A percentile compares a stretch with the other conserved stretches of the same genome.
Conservation (phyloP, 2,888 invertebrate genomes). For the Drosophila fungiperda region DNA sequence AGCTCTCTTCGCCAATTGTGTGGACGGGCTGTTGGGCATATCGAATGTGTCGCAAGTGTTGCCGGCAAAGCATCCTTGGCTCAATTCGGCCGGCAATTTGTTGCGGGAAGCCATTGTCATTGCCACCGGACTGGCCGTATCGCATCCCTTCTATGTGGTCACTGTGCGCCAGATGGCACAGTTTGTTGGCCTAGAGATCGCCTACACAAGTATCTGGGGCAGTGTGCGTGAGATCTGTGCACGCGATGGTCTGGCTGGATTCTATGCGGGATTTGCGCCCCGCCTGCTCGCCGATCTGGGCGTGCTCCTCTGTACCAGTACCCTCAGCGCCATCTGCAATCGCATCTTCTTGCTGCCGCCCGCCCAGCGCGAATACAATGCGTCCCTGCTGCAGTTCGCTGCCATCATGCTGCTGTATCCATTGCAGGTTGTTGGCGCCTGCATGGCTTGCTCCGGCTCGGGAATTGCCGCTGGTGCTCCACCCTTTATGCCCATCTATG, state of each 20-base stretch:
- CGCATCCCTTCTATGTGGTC: constrained; percentile 65
- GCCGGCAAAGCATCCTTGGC: neutral
- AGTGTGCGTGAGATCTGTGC: constrained; percentile 20
- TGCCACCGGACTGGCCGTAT: constrained; percentile 35
- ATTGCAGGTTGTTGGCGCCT: constrained; percentile 52
- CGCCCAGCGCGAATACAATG: constrained; percentile 24
- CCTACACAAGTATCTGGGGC: constrained; percentile 29
- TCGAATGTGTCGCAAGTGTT: neutral
- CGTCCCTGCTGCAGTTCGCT: constrained; percentile 46
- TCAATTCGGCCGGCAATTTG: constrained; percentile 32
- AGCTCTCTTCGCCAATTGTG: constrained; percentile 11
- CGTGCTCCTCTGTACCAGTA: constrained; percentile 44
- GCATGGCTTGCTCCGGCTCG: constrained; percentile 63
- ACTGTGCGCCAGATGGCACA: constrained; percentile 65
- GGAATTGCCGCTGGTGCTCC: constrained; percentile 55
- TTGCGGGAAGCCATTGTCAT: constrained; percentile 32
- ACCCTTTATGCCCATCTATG: constrained; percentile 64
- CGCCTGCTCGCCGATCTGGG: constrained; percentile 49
- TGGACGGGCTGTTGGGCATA: constrained; percentile 34
- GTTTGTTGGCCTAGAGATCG: constrained; percentile 53
- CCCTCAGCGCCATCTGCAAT: constrained; percentile 16
- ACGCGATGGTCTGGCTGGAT: constrained; percentile 32
- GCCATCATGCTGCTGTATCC: constrained; percentile 50
- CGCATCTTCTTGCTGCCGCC: constrained; percentile 6
- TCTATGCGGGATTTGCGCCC: constrained; percentile 58